Evolutionary conservation across 2,888 invertebrate genomes (phyloP).

Genomic region (Chamaedrilus cognettii): DNA sequence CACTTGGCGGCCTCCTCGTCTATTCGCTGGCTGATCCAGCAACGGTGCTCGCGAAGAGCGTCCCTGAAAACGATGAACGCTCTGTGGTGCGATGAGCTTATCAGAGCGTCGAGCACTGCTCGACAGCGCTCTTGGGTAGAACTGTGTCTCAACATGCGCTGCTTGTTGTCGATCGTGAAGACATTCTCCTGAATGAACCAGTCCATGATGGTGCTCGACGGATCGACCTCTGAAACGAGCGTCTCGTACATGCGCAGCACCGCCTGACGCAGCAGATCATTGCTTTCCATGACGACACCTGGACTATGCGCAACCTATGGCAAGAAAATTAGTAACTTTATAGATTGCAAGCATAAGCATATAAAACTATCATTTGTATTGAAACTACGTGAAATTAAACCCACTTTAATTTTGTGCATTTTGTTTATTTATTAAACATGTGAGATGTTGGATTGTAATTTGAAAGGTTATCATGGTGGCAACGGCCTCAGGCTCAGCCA

Average conservation of each 20-base stretch:
- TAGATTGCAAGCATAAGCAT: too few species aligned
- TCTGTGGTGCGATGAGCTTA: background rate
- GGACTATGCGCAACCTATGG: too few species aligned
- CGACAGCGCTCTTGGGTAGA: background rate
- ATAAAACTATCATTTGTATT: too few species aligned
- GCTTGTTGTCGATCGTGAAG: background rate
- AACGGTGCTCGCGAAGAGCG: background rate
- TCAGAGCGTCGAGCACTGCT: background rate
- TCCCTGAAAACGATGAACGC: slow-evolving; percentile 4
- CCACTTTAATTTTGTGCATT: too few species aligned
- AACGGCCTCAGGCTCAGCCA: too few species aligned
- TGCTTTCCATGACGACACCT: too few species aligned
- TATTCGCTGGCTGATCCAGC: background rate
- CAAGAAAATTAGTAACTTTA: too few species aligned
- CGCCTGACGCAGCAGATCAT: background rate
- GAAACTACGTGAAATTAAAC: too few species aligned
- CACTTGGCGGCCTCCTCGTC: background rate
- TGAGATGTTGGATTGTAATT: too few species aligned
- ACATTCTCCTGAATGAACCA: slow-evolving; percentile 2
- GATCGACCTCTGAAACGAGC: background rate
- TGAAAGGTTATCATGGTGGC: too few species aligned
- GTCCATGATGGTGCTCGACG: background rate
- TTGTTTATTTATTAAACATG: too few species aligned
- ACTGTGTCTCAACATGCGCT: background rate
- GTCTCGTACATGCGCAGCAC: background rate